Conservation (phyloP, 2,888 invertebrate species). For the Orthonychiurus folsomi region DNA sequence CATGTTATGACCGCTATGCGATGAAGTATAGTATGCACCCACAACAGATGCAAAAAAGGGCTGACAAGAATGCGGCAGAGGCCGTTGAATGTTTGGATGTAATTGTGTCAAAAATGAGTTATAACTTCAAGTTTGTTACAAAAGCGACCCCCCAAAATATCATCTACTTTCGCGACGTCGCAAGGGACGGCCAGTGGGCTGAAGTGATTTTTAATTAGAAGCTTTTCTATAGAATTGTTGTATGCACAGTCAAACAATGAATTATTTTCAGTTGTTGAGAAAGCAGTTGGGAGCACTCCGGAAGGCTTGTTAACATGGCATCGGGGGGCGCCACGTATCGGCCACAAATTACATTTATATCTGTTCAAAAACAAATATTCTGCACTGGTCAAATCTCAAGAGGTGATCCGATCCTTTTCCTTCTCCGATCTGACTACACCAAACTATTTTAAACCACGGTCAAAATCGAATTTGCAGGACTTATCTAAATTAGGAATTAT, state of each 20-base stretch:
- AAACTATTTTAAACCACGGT: not conserved
- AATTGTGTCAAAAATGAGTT: constrained; percentile 37
- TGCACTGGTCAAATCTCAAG: not conserved
- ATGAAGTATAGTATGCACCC: constrained; percentile 30
- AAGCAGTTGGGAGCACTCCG: constrained; percentile 41
- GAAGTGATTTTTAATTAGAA: constrained; percentile 17
- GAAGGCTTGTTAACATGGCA: constrained; percentile 49
- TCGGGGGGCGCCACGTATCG: constrained; percentile 48
- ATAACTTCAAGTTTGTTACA: constrained; percentile 20
- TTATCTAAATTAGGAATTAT: no score
- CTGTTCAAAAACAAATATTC: constrained; percentile 48
- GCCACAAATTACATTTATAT: constrained; percentile 53
- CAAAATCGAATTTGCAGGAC: not conserved
- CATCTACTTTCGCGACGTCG: constrained; percentile 44
- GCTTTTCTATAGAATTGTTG: not conserved
- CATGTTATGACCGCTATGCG: constrained; percentile 18
- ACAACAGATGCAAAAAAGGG: constrained; percentile 22
- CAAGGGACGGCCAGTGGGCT: constrained; percentile 44
- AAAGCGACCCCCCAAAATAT: constrained; percentile 41
- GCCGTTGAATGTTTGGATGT: constrained; percentile 24
- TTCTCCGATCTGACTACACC: not conserved
- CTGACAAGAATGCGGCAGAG: constrained; percentile 23
- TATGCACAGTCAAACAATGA: not conserved
- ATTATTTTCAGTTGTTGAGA: constrained; percentile 39
- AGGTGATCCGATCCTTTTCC: not conserved